Conservation (phyloP, 1,140 invertebrate species). For the Ephestia elutella region DNA sequence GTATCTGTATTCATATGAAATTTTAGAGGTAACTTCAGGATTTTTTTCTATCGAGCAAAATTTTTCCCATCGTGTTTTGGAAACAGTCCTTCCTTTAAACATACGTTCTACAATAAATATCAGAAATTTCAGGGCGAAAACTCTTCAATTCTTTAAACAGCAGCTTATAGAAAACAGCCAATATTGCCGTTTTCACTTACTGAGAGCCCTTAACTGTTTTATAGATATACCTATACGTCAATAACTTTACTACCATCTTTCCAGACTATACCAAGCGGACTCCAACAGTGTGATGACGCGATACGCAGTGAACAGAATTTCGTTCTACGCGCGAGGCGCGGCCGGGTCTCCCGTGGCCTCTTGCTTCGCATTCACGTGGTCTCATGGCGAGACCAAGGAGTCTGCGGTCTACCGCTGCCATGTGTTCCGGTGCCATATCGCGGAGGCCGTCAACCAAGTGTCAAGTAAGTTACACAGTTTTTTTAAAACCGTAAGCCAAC, state of each 20-base stretch:
- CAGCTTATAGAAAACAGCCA: too few species aligned
- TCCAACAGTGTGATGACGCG: slow-evolving; percentile 89
- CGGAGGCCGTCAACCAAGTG: slow-evolving; percentile 93
- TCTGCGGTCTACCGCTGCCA: slow-evolving; percentile 96
- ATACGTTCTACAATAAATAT: too few species aligned
- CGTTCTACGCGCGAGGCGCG: slow-evolving; percentile 96
- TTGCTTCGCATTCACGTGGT: slow-evolving; percentile 98
- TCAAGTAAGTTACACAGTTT: slow-evolving; percentile 72
- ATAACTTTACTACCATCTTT: background rate
- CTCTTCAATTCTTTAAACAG: too few species aligned
- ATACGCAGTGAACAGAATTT: slow-evolving; percentile 94
- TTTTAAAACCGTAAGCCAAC: too few species aligned
- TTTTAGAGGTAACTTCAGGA: too few species aligned
- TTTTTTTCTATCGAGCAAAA: too few species aligned
- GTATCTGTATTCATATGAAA: too few species aligned
- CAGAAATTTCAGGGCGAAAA: too few species aligned
- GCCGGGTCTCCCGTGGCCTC: slow-evolving; percentile 86
- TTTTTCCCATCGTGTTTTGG: too few species aligned
- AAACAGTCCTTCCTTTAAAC: too few species aligned
- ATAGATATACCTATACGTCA: background rate
- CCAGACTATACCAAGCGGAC: slow-evolving; percentile 89
- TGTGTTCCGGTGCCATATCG: slow-evolving; percentile 96
- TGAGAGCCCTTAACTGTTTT: too few species aligned
- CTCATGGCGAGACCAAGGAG: slow-evolving; percentile 91
- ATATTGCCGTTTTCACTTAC: too few species aligned